A percentile compares a stretch with the other conserved stretches of the same genome.
These are phyloP conservation scores for Mus minutoides DNA, from an alignment of 2,797 vertebrate genomes.

Conservation along the genomic window DNA sequence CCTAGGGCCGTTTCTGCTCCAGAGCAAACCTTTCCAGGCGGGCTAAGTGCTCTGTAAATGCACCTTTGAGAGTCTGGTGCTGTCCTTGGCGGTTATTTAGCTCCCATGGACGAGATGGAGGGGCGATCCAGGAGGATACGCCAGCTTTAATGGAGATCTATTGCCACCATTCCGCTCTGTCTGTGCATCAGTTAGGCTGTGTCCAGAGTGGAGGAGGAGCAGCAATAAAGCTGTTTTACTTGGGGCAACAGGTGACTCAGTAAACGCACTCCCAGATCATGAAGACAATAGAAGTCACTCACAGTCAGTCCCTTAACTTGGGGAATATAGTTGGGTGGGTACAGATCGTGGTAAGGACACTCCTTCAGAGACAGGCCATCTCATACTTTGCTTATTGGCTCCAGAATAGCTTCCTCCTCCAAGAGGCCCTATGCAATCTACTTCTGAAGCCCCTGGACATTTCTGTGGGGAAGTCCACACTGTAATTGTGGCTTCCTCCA, in stretches of 20 bases:
- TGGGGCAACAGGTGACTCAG: background rate
- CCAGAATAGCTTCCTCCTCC: background rate
- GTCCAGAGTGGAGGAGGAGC: background rate
- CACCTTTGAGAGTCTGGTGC: rapidly evolving
- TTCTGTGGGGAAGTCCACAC: background rate
- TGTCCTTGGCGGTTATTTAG: background rate
- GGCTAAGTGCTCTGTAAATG: background rate
- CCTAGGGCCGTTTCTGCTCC: background rate
- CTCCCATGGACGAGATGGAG: rapidly evolving
- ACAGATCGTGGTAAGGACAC: rapidly evolving
- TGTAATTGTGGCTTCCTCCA: background rate
- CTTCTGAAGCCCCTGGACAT: rapidly evolving
- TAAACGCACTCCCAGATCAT: rapidly evolving
- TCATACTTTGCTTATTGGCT: rapidly evolving
- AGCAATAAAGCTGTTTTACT: background rate
- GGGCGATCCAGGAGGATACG: rapidly evolving
- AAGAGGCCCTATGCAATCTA: background rate
- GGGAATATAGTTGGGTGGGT: too few relatives aligned
- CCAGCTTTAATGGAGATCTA: background rate
- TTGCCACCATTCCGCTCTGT: rapidly evolving
- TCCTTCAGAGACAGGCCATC: background rate
- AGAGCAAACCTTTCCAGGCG: background rate
- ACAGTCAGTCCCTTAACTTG: rapidly evolving
- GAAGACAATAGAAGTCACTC: background rate
- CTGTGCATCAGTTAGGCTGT: background rate